Percentiles rank a stretch among this genome's conserved stretches.
Evolutionary conservation across 2,888 invertebrate genomes (phyloP).

Genomic region (Alcis repandata): DNA sequence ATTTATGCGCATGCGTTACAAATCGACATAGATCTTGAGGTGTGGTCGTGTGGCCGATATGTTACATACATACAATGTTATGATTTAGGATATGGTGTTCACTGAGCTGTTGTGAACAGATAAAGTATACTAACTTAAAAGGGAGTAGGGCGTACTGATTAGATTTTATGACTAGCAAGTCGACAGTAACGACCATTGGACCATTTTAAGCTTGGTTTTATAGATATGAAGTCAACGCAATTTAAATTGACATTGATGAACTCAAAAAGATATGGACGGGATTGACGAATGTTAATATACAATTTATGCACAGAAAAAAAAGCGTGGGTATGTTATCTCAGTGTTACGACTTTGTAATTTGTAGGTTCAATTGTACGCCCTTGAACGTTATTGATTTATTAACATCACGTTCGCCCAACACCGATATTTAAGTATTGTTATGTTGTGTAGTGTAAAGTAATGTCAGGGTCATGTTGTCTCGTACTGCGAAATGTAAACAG

Average conservation of each 20-base stretch:
- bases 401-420: not conserved
- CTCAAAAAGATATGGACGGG: too few species aligned
- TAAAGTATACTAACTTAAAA: conserved; percentile 3
- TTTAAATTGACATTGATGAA: too few species aligned
- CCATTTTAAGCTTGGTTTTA: not conserved
- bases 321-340: not conserved
- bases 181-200: not conserved
- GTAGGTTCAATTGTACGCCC: not conserved
- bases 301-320: not conserved
- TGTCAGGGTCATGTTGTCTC: conserved; percentile 50
- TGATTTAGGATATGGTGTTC: conserved; percentile 8
- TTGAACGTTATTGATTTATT: not conserved
- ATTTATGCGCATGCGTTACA: conserved; percentile 33
- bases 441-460: conserved; percentile 45
- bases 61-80: conserved; percentile 15
- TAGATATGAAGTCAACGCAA: too few species aligned
- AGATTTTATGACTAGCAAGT: not conserved
- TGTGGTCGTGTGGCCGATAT: conserved; percentile 24
- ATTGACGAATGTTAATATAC: not conserved
- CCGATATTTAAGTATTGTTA: not conserved
- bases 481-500: conserved; percentile 32
- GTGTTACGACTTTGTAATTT: not conserved
- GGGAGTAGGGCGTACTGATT: conserved; percentile 7
- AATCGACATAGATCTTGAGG: conserved; percentile 25
- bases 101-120: not conserved